Percentiles rank a stretch among this genome's conserved stretches.
phyloP scores from a whole-genome alignment of 2,797 vertebrate species.

The Sebastes trivittatus region DNA sequence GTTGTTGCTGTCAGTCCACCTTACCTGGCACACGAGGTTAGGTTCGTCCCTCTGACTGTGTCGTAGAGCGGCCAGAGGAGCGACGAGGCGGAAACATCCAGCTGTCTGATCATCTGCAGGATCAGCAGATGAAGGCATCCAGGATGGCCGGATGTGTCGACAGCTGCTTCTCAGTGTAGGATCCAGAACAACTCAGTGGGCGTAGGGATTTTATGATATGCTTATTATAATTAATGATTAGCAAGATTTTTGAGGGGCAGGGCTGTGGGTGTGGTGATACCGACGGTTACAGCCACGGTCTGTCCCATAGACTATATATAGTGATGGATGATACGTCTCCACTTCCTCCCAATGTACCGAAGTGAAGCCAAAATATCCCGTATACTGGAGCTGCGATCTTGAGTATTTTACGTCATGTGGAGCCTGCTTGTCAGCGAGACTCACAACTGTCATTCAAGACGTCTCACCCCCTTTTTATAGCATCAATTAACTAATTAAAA shows the following conservation, averaged over 20 bases:
- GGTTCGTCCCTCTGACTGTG: constrained; percentile 47
- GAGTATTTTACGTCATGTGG: no score
- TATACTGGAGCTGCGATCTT: no score
- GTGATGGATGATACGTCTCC: no score
- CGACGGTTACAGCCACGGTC: no score
- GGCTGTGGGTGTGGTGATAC: not conserved
- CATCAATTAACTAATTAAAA: no score
- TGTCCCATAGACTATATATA: not conserved
- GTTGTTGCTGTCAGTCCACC: constrained; percentile 47
- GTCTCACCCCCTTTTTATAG: no score
- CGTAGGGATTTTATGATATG: not conserved
- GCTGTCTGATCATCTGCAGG: constrained; percentile 50
- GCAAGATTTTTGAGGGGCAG: not conserved
- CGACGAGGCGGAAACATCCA: constrained; percentile 19
- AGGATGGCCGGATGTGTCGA: not conserved
- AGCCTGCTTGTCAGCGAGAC: no score
- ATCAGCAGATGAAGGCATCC: constrained; percentile 32
- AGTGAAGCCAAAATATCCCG: no score
- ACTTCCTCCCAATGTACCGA: no score
- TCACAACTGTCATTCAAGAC: no score
- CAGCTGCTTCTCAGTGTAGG: constrained; percentile 34
- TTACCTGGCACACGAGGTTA: constrained; percentile 56
- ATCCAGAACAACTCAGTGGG: not conserved
- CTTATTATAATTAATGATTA: not conserved
- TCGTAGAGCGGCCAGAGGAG: constrained; percentile 30